Conservation (phyloP, 2,113 vertebrate species). For the Baryphthengus martii region DNA sequence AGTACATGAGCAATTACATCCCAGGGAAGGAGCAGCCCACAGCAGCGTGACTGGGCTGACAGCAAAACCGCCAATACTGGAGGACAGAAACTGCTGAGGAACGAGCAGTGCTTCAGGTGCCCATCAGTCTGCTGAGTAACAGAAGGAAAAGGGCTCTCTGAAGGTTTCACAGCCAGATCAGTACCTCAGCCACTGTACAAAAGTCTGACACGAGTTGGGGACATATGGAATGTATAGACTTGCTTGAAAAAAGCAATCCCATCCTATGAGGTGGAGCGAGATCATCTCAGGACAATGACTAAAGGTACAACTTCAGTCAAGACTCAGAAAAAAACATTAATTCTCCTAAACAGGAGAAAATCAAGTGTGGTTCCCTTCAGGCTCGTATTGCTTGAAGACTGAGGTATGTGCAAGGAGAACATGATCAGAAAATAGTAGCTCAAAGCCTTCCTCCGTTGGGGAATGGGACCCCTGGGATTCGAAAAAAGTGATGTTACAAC, state of each 20-base stretch:
- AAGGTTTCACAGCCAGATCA: neutral
- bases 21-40: neutral
- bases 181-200: neutral
- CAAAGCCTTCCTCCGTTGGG: slow-evolving; percentile 35
- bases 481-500: neutral
- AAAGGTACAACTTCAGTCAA: neutral
- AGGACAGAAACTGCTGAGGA: neutral
- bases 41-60: neutral
- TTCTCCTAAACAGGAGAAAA: slow-evolving; percentile 1
- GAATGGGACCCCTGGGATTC: neutral
- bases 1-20: neutral
- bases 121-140: neutral
- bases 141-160: neutral
- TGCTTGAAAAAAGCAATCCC: neutral
- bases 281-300: slow-evolving; percentile 1
- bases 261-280: neutral
- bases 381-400: slow-evolving; percentile 15
- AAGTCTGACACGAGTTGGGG: neutral
- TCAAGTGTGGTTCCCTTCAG: neutral
- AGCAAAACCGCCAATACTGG: neutral
- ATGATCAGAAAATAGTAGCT: slow-evolving; percentile 35
- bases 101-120: neutral
- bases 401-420: slow-evolving; percentile 38
- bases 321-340: neutral
- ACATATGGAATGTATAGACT: neutral